Evolutionary conservation across 2,888 invertebrate genomes (phyloP).

Genomic region (Notodonta dromedarius): DNA sequence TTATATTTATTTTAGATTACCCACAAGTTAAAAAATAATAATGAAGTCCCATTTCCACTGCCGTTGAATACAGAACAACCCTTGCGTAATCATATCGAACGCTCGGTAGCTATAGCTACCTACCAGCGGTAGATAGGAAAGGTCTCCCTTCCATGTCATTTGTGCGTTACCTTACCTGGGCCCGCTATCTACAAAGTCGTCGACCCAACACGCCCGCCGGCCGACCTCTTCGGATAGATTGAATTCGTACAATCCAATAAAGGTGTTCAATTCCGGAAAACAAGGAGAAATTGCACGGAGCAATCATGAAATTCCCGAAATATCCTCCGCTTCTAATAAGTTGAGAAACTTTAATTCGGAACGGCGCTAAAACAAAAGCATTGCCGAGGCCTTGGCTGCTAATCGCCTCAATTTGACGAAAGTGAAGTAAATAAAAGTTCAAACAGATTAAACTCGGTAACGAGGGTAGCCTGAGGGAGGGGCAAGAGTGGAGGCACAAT

Average conservation of each 20-base stretch:
- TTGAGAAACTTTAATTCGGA: conserved; percentile 45
- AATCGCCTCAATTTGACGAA: conserved; percentile 74
- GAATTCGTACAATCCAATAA: conserved; percentile 43
- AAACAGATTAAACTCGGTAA: conserved; percentile 79
- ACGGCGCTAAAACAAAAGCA: conserved; percentile 52
- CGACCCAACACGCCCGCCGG: conserved; percentile 36
- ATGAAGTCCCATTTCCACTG: too few relatives aligned
- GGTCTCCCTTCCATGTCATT: conserved; percentile 29
- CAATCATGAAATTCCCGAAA: conserved; percentile 31
- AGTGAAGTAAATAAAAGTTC: conserved; percentile 79
- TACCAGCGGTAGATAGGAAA: conserved; percentile 24
- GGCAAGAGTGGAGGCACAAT: conserved; percentile 62
- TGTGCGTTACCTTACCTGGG: conserved; percentile 34
- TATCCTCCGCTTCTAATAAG: conserved; percentile 35
- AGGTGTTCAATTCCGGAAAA: conserved; percentile 40
- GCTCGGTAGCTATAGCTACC: conserved; percentile 18
- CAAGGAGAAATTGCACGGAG: conserved; percentile 15
- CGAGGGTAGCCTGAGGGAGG: conserved; percentile 53
- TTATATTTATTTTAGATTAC: too few relatives aligned
- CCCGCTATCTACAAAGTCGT: conserved; percentile 35
- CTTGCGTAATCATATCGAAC: conserved; percentile 18
- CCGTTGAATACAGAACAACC: conserved; percentile 10
- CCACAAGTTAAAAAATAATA: too few relatives aligned
- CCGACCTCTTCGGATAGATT: conserved; percentile 41
- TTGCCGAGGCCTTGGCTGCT: conserved; percentile 57